These are phyloP conservation scores for Coelopa pilipes DNA, from an alignment of 2,888 invertebrate species.

Conservation along the genomic window DNA sequence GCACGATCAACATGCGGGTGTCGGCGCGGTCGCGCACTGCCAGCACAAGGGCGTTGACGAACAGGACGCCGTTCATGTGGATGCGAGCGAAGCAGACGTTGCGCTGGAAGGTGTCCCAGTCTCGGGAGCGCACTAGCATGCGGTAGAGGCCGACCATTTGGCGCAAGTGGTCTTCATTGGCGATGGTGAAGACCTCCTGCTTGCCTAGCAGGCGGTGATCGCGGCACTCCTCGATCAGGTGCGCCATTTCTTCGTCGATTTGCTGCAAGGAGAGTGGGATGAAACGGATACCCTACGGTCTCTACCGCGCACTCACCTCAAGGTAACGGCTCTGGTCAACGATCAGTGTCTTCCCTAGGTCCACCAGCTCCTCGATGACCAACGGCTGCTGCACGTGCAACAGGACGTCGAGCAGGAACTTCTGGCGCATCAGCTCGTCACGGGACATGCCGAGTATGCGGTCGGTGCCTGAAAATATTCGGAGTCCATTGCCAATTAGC, in stretches of 20 bases:
- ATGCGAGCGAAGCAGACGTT: constrained; percentile 51
- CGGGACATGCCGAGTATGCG: constrained; percentile 45
- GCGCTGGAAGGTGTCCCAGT: constrained; percentile 53
- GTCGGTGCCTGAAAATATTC: constrained; percentile 34
- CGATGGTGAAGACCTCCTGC: constrained; percentile 47
- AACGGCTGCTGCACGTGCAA: constrained; percentile 51
- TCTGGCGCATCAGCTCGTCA: constrained; percentile 54
- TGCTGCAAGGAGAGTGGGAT: constrained; percentile 40
- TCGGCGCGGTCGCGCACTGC: constrained; percentile 56
- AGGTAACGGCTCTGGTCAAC: constrained; percentile 47
- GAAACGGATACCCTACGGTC: neutral
- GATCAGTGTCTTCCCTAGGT: constrained; percentile 47
- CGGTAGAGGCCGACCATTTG: constrained; percentile 56
- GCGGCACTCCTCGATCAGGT: constrained; percentile 51
- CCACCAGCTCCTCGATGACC: constrained; percentile 48
- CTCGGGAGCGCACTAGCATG: constrained; percentile 52
- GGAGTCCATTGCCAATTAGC: neutral
- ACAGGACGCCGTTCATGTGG: constrained; percentile 54
- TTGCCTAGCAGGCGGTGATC: constrained; percentile 50
- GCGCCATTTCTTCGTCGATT: constrained; percentile 53
- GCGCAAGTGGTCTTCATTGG: constrained; percentile 49
- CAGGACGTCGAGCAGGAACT: constrained; percentile 56
- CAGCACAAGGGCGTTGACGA: constrained; percentile 52
- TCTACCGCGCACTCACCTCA: constrained; percentile 35
- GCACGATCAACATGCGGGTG: constrained; percentile 52